Evolutionary conservation across 2,888 invertebrate genomes (phyloP).

Genomic region (Rhorus exstirpatorius): DNA sequence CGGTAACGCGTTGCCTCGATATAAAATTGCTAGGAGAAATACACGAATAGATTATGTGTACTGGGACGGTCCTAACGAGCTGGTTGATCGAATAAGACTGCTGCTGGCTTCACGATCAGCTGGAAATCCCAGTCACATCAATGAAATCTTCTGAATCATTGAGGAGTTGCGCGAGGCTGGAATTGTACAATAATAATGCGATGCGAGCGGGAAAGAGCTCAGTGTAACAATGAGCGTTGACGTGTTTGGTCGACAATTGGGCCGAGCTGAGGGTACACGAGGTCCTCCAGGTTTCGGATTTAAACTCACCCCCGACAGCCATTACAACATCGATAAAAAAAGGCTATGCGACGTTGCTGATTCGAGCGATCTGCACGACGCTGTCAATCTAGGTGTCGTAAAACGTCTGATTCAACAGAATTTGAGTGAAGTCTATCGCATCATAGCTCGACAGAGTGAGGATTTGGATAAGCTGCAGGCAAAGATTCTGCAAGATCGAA

Average conservation of each 20-base stretch:
- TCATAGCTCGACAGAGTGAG: no score
- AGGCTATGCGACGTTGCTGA: constrained; percentile 55
- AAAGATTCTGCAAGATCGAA: no score
- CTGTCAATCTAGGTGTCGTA: no score
- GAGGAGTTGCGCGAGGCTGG: constrained; percentile 53
- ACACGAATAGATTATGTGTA: constrained; percentile 58
- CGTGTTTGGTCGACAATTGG: no score
- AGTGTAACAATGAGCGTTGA: constrained; percentile 42
- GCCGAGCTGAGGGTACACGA: no score
- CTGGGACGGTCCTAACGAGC: constrained; percentile 61
- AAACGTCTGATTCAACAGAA: no score
- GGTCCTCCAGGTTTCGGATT: no score
- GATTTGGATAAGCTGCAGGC: no score
- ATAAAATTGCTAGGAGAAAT: constrained; percentile 50
- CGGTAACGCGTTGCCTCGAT: constrained; percentile 35
- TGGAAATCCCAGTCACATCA: constrained; percentile 55
- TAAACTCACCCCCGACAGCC: no score
- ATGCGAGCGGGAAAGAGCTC: not conserved
- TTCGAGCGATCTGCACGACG: constrained; percentile 14
- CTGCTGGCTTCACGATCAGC: constrained; percentile 54
- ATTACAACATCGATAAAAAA: no score
- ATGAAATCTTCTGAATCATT: constrained; percentile 69
- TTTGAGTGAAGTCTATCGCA: no score
- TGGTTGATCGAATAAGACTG: constrained; percentile 56
- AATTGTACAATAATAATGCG: no score